A percentile compares a stretch with the other conserved stretches of the same genome.
These are phyloP conservation scores for Dascillus cervinus DNA, from an alignment of 2,888 invertebrate species.

Conservation along the genomic window DNA sequence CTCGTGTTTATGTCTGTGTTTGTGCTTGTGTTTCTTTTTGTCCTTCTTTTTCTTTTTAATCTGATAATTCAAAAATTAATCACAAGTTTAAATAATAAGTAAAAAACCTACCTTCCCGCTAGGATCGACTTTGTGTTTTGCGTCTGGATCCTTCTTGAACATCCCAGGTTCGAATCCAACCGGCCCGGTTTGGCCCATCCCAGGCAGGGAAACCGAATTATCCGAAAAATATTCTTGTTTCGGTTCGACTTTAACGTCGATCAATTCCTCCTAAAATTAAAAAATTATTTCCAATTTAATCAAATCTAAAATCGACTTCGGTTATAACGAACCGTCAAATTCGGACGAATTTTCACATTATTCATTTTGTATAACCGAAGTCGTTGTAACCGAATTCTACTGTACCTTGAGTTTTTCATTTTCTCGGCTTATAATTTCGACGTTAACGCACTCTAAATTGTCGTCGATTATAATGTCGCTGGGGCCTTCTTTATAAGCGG, in stretches of 20 bases:
- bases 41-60: slow-evolving; percentile 74
- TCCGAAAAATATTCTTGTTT: slow-evolving; percentile 69
- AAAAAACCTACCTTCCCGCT: slow-evolving; percentile 47
- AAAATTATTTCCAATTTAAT: no score
- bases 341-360: no score
- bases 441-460: slow-evolving; percentile 36
- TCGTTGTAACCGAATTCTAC: no score
- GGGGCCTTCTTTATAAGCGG: slow-evolving; percentile 21
- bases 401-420: slow-evolving; percentile 29
- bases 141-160: slow-evolving; percentile 56
- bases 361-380: no score
- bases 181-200: slow-evolving; percentile 62
- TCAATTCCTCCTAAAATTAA: slow-evolving; percentile 28
- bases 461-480: slow-evolving; percentile 34
- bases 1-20: slow-evolving; percentile 61
- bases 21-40: slow-evolving; percentile 89
- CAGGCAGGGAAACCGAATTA: slow-evolving; percentile 72
- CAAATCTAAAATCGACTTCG: no score
- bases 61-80: slow-evolving; percentile 18
- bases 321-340: no score
- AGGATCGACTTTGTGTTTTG: slow-evolving; percentile 42
- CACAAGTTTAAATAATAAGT: slow-evolving; percentile 2
- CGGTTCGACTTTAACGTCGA: slow-evolving; percentile 29
- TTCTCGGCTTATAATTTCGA: slow-evolving; percentile 39
- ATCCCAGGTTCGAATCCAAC: slow-evolving; percentile 79